Base-by-base conservation (phyloP, 1,140 invertebrate species). In the Penaeus chinensis region DNA sequence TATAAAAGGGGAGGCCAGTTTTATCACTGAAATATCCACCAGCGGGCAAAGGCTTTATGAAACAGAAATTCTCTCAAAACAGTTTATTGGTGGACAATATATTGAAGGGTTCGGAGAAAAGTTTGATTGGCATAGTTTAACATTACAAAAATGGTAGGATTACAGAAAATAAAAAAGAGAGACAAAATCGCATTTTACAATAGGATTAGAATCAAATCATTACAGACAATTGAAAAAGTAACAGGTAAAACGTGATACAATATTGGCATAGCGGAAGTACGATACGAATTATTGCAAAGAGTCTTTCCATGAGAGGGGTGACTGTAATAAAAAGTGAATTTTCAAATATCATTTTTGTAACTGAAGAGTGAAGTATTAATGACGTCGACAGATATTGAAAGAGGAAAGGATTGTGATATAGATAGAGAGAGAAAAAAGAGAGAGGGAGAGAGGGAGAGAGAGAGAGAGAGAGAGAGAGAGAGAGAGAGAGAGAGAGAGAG, bases 61-160 rank as follows among this genome's bases (percentile, higher is more conserved):
- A 54, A 54, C 54, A 54, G 54, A 54, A 54, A 54, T 54, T 54
- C 54, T 54, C 54, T 54, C 54, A 54, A 54, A 32, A 79, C 77
- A 47, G 22, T 61, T 79, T 79, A 79, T 79, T 79, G 77, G 27
- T 24, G 47, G 77, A 79, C 42, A 79, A 60, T 79, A 79, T 79
- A 60, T 60, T 60, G 47, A 22, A 47, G 47, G 61, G 77, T 60
- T n/a, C 61, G 77, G 47, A 79, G 54, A 8, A 54, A 54, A 54
- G 54, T 54, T 79, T 79, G 37, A 79, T 79, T 60, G 47, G 47
- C 47, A n/a, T 60, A 60, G 47, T 60, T 61, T 60, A n/a, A 54
- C 54, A 54, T 54, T 54, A 54, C 54, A 54, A 54, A 54, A 54
- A 54, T 54, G 54, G 10, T 54, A 16, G 16, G 54, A 54, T 54